Evolutionary conservation across 2,888 invertebrate genomes (phyloP), one percentile per base, ranked within the genome.

Genomic region (Plagodis pulveraria): DNA sequence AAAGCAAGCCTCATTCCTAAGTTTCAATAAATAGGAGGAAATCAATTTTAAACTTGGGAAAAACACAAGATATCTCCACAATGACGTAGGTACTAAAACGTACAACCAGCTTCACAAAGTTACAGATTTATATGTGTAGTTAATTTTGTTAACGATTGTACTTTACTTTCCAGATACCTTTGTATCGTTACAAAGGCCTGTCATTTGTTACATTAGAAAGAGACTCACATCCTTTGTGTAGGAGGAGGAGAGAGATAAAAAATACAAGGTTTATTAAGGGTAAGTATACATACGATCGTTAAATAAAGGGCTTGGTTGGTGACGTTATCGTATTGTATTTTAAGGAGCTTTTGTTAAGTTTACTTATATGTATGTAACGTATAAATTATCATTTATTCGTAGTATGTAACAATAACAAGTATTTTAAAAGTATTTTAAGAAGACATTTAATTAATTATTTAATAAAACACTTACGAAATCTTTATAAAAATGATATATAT

Each of bases 141-240:
- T 52, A 53, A 58, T 57, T 57, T 34, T 44, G 52, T 52, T 58
- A 58, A 58, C 58, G 52, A 58, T 44, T 52, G 58, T 58, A 58
- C 52, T 48, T 50, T 41, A 44, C 45, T 41, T 57, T 56, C 48
- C 58, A 10, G 40, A 57, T 57, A 57, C 57, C 51, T 48, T 57
- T 57, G 48, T 52, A 22, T 45, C 34, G 42, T 22, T 22, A 48
- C 49, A 38, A 34, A 56, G 35, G 40, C 11, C 22, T 43, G 48
- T 48, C 51, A 57, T 57, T 57, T 43, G 51, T 57, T 52, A 52
- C 42, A n/a, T 48, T 51, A 41, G 57, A 57, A 48, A 44, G 48
- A 40, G 57, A 52, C 48, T 38, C 32, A 11, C 11, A 10, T 11
- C 6, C 9, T 46, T 38, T 51, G 43, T n/a, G 6, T 5, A n/a